These are phyloP conservation scores for Chelon auratus DNA, from an alignment of 2,797 vertebrate species.

Conservation along the genomic window DNA sequence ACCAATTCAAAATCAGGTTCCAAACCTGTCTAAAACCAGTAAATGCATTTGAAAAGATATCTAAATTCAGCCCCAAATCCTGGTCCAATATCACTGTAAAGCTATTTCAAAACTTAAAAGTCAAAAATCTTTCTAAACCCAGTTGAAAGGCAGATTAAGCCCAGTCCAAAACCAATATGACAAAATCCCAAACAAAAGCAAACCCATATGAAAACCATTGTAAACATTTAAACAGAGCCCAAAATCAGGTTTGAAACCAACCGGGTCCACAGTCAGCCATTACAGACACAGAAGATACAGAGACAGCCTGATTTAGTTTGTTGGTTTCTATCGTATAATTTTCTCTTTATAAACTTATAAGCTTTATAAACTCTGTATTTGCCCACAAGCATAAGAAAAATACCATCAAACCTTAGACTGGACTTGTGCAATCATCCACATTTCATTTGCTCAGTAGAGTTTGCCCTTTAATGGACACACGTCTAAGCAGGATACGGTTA, in stretches of 20 bases:
- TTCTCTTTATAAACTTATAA: too few species aligned
- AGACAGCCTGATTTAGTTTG: not conserved
- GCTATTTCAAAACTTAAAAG: too few species aligned
- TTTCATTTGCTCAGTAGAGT: not conserved
- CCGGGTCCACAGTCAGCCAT: not conserved
- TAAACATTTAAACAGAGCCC: not conserved
- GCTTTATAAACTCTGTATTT: not conserved
- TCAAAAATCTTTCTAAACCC: not conserved
- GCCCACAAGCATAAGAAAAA: constrained; percentile 8
- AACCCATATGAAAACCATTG: too few species aligned
- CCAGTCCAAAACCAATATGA: too few species aligned
- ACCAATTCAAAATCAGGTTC: too few species aligned
- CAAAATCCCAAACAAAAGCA: too few species aligned
- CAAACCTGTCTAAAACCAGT: too few species aligned
- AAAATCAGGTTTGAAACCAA: not conserved
- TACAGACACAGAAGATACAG: not conserved
- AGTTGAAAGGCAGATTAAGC: not conserved
- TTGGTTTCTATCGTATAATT: too few species aligned
- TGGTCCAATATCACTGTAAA: too few species aligned
- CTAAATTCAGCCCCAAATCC: too few species aligned
- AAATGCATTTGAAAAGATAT: too few species aligned
- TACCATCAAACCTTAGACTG: not conserved
- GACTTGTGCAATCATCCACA: not conserved
- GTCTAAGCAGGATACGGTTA: constrained; percentile 15
- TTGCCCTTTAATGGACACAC: not conserved